Base-by-base conservation (phyloP, 2,113 vertebrate genomes). In the Lampris incognitus region DNA sequence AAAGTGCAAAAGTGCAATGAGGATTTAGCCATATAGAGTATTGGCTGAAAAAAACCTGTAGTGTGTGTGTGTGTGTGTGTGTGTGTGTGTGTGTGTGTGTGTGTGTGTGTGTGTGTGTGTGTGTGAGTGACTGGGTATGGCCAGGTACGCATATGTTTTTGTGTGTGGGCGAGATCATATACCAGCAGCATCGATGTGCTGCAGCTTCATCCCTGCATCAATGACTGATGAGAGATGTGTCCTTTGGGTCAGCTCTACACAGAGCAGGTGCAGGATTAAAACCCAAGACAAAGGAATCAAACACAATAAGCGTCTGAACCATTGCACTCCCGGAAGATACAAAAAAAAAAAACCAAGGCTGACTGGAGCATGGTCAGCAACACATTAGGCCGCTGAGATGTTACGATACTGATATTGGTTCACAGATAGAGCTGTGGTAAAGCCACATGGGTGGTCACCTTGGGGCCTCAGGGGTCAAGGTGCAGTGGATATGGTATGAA, bases 401-500 rank as follows among this genome's bases (percentile, higher is more conserved):
- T 24, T 24, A 46, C 57, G 49, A 80, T 5, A 50, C 5, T 9
- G 37, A 49, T 57, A 54, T 64, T 71, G 37, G 56, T 73, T 68
- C 13, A 0, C 68, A 62, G n/a, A 60, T 38, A 0, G 3, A 36
- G 65, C 70, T 58, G n/a, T 11, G 24, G 41, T 68, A 71, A 64
- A 67, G 6, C 1, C 9, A 38, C 46, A 5, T 5, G 13, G 24
- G 2, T 67, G 79, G 72, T 82, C 72, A 85, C 10, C 69, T 67
- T 13, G 58, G 70, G 74, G 78, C 62, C 59, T 48, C 37, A 49
- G 49, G 36, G 74, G 68, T 85, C 66, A 78, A 48, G 77, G 76
- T 74, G 75, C 61, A 66, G 41, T 36, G 62, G 63, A 85, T 81
- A 57, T 79, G 66, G 46, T 70, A 72, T 81, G 69, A 78, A 85